phyloP scores from a whole-genome alignment of 2,888 invertebrate species.

The Melikaiella ostensackeni region DNA sequence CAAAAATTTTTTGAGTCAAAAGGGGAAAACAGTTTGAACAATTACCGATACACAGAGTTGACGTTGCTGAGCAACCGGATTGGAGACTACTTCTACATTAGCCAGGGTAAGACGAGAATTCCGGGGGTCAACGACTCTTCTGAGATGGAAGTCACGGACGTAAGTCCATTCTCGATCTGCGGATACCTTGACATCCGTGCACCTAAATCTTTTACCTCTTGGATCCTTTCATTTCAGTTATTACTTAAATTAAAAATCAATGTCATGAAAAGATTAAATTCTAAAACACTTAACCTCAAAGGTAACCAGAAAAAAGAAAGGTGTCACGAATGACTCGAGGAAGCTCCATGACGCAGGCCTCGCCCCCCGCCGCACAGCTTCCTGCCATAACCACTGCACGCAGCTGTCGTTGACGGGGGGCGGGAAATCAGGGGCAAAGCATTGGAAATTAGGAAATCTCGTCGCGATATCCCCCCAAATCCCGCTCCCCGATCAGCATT shows the following conservation, averaged over 20 bases:
- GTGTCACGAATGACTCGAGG: slow-evolving; percentile 38
- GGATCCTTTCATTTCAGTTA: not conserved
- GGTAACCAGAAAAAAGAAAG: not conserved
- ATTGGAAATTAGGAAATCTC: slow-evolving; percentile 34
- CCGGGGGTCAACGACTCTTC: slow-evolving; percentile 96
- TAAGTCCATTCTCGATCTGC: slow-evolving; percentile 81
- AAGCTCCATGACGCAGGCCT: slow-evolving; percentile 58
- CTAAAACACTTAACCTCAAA: not conserved
- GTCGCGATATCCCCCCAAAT: slow-evolving; percentile 59
- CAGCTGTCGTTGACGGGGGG: slow-evolving; percentile 74
- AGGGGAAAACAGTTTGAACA: slow-evolving; percentile 32
- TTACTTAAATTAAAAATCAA: not conserved
- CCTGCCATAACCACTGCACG: slow-evolving; percentile 61
- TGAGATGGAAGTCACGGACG: slow-evolving; percentile 92
- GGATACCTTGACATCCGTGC: slow-evolving; percentile 43
- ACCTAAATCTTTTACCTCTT: slow-evolving; percentile 43
- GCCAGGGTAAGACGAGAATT: slow-evolving; percentile 96
- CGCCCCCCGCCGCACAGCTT: slow-evolving; percentile 75
- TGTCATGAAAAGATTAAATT: not conserved
- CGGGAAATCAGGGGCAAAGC: slow-evolving; percentile 69
- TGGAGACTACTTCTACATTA: slow-evolving; percentile 92
- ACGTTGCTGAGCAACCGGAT: slow-evolving; percentile 91
- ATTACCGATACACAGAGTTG: slow-evolving; percentile 82
- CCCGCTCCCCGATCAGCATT: slow-evolving; percentile 72
- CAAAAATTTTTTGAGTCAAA: slow-evolving; percentile 22